phyloP scores from a whole-genome alignment of 2,113 vertebrate genomes.

The Engraulis encrasicolus region DNA sequence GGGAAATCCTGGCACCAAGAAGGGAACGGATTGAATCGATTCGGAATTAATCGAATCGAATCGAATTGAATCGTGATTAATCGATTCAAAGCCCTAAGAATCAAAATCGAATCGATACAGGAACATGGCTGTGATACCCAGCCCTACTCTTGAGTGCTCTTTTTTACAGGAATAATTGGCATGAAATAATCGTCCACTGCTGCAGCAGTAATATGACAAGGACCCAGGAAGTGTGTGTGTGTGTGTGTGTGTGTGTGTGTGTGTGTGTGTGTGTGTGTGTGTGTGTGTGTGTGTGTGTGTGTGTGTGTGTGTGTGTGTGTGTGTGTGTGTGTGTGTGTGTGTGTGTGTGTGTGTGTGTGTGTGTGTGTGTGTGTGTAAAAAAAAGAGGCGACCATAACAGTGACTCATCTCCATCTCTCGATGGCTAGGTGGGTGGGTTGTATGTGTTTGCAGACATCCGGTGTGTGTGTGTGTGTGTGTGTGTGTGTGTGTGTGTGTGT shows the following conservation, averaged over 20 bases:
- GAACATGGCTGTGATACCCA: too few relatives aligned
- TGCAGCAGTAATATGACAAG: conserved; percentile 2
- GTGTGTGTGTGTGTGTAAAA: not conserved
- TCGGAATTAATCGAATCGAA: too few relatives aligned
- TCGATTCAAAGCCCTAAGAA: too few relatives aligned
- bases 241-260: not conserved
- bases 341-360: not conserved
- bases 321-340: not conserved
- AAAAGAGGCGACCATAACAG: not conserved
- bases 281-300: not conserved
- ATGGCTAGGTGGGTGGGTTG: not conserved
- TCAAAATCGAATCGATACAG: too few relatives aligned
- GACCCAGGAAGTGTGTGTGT: not conserved
- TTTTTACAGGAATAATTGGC: conserved; percentile 33
- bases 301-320: not conserved
- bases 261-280: not conserved
- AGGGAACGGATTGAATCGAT: too few relatives aligned
- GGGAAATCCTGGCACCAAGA: too few relatives aligned
- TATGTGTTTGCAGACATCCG: too few relatives aligned
- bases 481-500: too few relatives aligned
- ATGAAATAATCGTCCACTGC: conserved; percentile 34
- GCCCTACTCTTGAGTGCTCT: conserved; percentile 15
- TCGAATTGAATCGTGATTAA: too few relatives aligned
- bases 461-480: too few relatives aligned
- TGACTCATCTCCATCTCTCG: conserved; percentile 22